Conservation (phyloP, 1,140 invertebrate species). For the Trigoniulus corallinus region DNA sequence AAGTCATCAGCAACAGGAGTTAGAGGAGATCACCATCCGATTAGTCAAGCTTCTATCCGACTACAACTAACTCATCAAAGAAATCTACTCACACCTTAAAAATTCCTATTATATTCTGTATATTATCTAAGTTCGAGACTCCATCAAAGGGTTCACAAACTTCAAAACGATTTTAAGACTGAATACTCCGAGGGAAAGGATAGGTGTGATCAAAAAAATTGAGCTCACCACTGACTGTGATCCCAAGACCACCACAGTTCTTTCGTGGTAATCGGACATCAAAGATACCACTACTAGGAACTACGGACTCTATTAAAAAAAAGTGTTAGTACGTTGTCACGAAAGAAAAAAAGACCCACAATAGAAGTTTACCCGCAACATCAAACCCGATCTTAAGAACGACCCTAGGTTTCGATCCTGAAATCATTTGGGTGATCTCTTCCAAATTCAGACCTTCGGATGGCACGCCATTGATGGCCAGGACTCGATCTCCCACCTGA, state of each 20-base stretch:
- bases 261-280: constrained; percentile 66
- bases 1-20: too few species aligned
- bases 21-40: too few species aligned
- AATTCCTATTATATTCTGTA: too few species aligned
- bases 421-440: constrained; percentile 31
- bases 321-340: constrained; percentile 3
- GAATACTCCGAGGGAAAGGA: too few species aligned
- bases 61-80: too few species aligned
- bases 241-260: constrained; percentile 53
- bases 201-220: too few species aligned
- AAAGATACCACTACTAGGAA: constrained; percentile 74
- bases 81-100: too few species aligned
- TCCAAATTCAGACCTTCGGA: constrained; percentile 30
- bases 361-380: constrained; percentile 49
- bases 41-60: too few species aligned
- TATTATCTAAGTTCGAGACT: too few species aligned
- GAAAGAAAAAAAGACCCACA: constrained; percentile 3
- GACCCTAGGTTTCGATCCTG: constrained; percentile 28
- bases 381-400: constrained; percentile 65
- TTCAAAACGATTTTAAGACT: too few species aligned
- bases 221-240: constrained; percentile 59
- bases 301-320: constrained; percentile 48
- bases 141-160: too few species aligned
- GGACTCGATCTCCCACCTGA: constrained; percentile 66
- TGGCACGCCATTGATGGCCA: constrained; percentile 52